phyloP scores from a whole-genome alignment of 2,797 vertebrate species.

The Neosilurus hyrtlii region DNA sequence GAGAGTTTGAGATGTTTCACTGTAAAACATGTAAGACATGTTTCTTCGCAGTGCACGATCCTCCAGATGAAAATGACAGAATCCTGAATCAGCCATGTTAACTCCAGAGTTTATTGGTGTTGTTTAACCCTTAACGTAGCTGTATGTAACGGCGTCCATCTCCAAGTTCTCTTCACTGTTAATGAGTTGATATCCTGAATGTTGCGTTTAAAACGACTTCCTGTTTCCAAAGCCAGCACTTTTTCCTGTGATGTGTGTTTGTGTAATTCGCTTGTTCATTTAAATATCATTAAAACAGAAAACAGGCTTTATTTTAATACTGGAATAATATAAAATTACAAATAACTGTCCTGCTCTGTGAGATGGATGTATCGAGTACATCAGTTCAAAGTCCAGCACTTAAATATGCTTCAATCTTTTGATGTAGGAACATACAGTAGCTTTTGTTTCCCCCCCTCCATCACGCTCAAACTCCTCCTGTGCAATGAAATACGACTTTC shows the following conservation, averaged over 20 bases:
- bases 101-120: background rate
- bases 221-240: constrained; percentile 51
- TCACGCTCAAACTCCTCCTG: constrained; percentile 48
- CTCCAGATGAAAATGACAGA: background rate
- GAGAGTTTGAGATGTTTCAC: background rate
- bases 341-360: background rate
- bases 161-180: constrained; percentile 7
- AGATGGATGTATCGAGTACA: constrained; percentile 52
- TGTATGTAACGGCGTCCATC: background rate
- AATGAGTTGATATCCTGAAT: constrained; percentile 8
- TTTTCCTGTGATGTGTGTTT: constrained; percentile 54
- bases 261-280: constrained; percentile 40
- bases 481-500: constrained; percentile 34
- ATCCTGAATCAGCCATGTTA: background rate
- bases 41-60: background rate
- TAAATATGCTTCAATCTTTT: constrained; percentile 64
- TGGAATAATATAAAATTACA: constrained; percentile 45
- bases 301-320: constrained; percentile 46
- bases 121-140: too few species aligned
- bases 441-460: constrained; percentile 48
- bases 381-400: constrained; percentile 41
- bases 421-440: constrained; percentile 15
- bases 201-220: constrained; percentile 40
- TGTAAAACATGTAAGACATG: background rate
- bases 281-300: constrained; percentile 2